These are phyloP conservation scores for Hafferia zeledoni DNA, from an alignment of 2,797 vertebrate species.

Conservation along the genomic window DNA sequence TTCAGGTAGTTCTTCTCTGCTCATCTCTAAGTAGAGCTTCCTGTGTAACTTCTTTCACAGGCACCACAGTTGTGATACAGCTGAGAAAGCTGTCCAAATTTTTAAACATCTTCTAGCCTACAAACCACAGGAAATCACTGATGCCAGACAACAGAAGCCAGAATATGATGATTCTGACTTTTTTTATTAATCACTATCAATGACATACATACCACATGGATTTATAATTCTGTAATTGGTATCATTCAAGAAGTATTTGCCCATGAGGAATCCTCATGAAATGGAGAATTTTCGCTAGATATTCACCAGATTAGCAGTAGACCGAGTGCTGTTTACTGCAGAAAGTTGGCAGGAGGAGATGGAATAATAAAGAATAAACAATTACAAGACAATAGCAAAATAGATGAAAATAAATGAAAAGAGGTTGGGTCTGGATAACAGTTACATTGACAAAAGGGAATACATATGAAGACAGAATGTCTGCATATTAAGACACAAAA, in stretches of 20 bases:
- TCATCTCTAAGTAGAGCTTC: background rate
- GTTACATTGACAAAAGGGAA: background rate
- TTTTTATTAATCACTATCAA: background rate
- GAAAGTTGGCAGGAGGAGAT: background rate
- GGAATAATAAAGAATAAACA: background rate
- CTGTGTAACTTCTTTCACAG: background rate
- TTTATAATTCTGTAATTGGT: background rate
- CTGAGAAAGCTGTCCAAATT: background rate
- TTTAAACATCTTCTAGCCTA: background rate
- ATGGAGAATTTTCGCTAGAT: background rate
- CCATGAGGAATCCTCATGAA: background rate
- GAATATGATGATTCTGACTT: background rate
- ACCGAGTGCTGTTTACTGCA: background rate
- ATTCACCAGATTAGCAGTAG: background rate
- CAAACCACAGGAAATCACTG: background rate
- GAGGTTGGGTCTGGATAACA: background rate
- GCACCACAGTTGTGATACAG: fast-evolving
- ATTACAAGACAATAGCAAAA: background rate
- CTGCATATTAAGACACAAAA: background rate
- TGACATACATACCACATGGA: background rate
- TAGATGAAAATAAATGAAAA: background rate
- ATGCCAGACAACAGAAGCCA: background rate
- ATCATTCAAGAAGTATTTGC: background rate
- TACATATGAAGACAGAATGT: background rate
- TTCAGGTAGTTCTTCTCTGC: background rate